Percentiles rank a stretch among this genome's conserved stretches.
Evolutionary conservation across 2,797 vertebrate species (phyloP).

Genomic region (Pyrrhura leucotis): DNA sequence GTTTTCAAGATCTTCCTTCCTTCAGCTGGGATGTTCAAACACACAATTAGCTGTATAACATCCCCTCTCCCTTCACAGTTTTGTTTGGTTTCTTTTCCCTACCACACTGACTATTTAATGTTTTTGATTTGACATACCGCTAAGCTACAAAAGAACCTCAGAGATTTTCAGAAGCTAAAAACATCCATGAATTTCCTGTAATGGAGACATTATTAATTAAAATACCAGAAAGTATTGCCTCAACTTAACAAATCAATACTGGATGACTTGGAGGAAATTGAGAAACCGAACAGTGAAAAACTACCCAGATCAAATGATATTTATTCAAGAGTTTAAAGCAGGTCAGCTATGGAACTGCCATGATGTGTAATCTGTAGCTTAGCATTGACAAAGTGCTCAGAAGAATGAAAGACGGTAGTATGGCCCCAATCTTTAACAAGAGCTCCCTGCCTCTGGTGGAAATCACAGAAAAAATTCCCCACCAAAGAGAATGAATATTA

Average conservation of each 20-base stretch:
- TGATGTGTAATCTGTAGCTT: not conserved
- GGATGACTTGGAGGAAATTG: not conserved
- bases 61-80: not conserved
- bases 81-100: not conserved
- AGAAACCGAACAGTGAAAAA: not conserved
- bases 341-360: not conserved
- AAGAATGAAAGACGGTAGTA: not conserved
- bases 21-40: not conserved
- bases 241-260: not conserved
- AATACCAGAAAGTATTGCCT: not conserved
- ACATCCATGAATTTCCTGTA: not conserved
- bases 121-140: not conserved
- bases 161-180: not conserved
- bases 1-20: not conserved
- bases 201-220: not conserved
- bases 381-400: accelerated
- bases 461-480: not conserved
- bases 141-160: not conserved
- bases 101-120: not conserved
- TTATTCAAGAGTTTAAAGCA: not conserved
- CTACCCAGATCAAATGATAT: not conserved
- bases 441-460: not conserved
- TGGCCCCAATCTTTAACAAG: not conserved
- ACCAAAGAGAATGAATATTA: not conserved
- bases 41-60: not conserved